A percentile compares a stretch with the other conserved stretches of the same genome.
These are phyloP conservation scores for Enteromius radiatus DNA, from an alignment of 2,797 vertebrate genomes.

Conservation along the genomic window DNA sequence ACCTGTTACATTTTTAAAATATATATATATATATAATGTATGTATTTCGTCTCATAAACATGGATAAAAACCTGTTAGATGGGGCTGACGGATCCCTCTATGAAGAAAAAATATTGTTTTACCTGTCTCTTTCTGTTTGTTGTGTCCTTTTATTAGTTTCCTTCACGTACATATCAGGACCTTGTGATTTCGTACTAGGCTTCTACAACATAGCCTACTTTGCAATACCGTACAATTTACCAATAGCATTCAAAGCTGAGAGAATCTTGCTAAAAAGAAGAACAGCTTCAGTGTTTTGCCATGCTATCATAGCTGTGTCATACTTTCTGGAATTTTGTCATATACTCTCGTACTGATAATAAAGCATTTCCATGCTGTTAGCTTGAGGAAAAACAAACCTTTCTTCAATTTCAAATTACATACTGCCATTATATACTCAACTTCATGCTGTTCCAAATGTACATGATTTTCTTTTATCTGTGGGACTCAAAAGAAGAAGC, in stretches of 20 bases:
- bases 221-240: background rate
- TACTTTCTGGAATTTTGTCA: background rate
- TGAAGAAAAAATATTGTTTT: background rate
- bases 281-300: background rate
- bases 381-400: background rate
- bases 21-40: no score
- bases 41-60: background rate
- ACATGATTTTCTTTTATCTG: background rate
- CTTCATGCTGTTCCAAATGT: background rate
- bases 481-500: background rate
- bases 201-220: background rate
- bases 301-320: background rate
- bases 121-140: background rate
- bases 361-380: background rate
- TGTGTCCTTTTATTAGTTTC: background rate
- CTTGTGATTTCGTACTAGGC: slow-evolving; percentile 14
- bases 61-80: background rate
- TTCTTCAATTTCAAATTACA: background rate
- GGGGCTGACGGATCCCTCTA: background rate
- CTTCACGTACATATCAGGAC: slow-evolving; percentile 21
- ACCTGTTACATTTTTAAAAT: background rate
- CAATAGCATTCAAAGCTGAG: background rate
- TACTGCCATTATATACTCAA: background rate
- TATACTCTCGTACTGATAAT: background rate
- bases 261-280: background rate